Percentiles rank a stretch among this genome's conserved stretches.
These are phyloP conservation scores for Megaustenia siamemsis DNA, from an alignment of 2,888 invertebrate species.

Conservation along the genomic window DNA sequence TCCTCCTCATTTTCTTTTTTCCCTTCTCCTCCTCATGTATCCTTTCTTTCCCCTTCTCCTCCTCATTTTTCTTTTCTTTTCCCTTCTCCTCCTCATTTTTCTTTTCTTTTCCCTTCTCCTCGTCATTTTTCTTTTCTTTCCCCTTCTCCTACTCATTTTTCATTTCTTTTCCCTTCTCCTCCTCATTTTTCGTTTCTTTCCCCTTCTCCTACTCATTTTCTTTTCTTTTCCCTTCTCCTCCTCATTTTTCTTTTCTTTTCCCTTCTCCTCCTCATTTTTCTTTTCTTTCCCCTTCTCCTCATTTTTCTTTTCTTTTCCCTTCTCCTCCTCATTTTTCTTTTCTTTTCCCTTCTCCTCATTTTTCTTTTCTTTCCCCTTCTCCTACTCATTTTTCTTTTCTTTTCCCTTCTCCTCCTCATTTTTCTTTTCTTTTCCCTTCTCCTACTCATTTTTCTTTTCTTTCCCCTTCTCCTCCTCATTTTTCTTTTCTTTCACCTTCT, in stretches of 20 bases:
- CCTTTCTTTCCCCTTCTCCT: background rate
- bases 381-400: background rate
- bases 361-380: background rate
- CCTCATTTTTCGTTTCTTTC: background rate
- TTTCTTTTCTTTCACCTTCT: background rate
- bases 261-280: background rate
- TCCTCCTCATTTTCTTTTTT: background rate
- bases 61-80: background rate
- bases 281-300: background rate
- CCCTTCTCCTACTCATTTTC: background rate
- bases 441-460: background rate
- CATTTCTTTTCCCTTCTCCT: background rate
- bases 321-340: background rate
- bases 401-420: background rate
- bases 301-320: background rate
- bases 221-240: background rate
- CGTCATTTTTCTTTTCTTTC: too few relatives aligned
- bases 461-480: background rate
- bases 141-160: background rate
- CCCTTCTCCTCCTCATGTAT: too few relatives aligned
- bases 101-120: too few relatives aligned
- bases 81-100: background rate
- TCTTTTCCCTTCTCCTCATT: too few relatives aligned
- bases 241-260: background rate
- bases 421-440: background rate